Evolutionary conservation across 2,113 vertebrate species (phyloP).

Genomic region (Accipiter cooperii): DNA sequence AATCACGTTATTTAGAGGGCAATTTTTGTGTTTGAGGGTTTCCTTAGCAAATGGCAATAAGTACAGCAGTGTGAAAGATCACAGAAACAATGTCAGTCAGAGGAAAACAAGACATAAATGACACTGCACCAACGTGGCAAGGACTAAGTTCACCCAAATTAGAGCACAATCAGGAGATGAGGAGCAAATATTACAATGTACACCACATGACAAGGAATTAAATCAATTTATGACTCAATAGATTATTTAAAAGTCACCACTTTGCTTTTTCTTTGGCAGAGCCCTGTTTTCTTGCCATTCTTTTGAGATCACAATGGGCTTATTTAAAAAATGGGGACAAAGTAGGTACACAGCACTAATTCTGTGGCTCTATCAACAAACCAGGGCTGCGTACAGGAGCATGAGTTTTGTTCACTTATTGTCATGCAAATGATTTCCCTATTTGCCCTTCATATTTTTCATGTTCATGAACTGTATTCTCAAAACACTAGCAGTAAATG

Average conservation of each 20-base stretch:
- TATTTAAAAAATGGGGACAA: background rate
- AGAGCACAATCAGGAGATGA: background rate
- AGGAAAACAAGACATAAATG: background rate
- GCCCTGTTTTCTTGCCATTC: background rate
- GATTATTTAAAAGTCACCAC: background rate
- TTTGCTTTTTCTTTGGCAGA: background rate
- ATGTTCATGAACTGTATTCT: background rate
- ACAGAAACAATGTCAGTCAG: background rate
- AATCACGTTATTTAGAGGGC: conserved; percentile 25
- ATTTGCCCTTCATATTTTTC: background rate
- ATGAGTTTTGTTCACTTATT: background rate
- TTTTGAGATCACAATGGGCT: background rate
- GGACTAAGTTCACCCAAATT: background rate
- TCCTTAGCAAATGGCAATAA: conserved; percentile 9
- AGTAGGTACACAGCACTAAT: background rate
- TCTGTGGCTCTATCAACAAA: background rate
- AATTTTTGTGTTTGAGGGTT: conserved; percentile 27
- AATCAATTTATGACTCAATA: background rate
- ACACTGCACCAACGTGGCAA: background rate
- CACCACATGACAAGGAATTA: background rate
- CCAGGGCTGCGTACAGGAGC: background rate
- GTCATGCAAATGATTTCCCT: background rate
- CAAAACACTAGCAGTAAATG: background rate
- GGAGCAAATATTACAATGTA: background rate
- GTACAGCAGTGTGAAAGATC: background rate